A percentile compares a stretch with the other conserved stretches of the same genome.
Conservation (phyloP, 1,140 invertebrate genomes). For the Wiebesia pumilae region DNA sequence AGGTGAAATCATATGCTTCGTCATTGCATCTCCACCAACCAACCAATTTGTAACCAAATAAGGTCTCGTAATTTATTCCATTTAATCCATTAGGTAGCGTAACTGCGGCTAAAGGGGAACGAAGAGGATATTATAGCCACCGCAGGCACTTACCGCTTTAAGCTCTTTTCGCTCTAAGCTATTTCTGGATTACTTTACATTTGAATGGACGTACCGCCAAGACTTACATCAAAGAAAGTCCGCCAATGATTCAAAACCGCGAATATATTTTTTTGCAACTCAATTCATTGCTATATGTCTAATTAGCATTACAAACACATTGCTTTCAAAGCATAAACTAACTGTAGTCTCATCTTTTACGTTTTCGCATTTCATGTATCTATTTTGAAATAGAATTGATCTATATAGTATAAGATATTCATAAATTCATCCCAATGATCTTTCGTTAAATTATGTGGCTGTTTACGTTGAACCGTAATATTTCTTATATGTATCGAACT, state of each 20-base stretch:
- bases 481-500: too few relatives aligned
- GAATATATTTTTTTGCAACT: background rate
- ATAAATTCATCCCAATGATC: too few relatives aligned
- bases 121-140: constrained; percentile 27
- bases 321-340: too few relatives aligned
- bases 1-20: constrained; percentile 1
- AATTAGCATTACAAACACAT: too few relatives aligned
- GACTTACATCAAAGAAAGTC: constrained; percentile 49
- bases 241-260: constrained; percentile 49
- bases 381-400: background rate
- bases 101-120: constrained; percentile 32
- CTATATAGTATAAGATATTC: background rate
- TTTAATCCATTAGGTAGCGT: constrained; percentile 62
- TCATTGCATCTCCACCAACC: background rate
- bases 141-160: constrained; percentile 57
- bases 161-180: constrained; percentile 21
- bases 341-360: background rate
- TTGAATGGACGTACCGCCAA: constrained; percentile 40
- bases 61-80: constrained; percentile 59
- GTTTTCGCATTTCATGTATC: background rate
- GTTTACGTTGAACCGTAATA: too few relatives aligned
- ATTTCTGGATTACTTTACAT: constrained; percentile 57
- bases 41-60: constrained; percentile 65
- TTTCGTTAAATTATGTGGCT: too few relatives aligned
- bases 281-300: too few relatives aligned